Percentiles rank a stretch among this genome's conserved stretches.
Evolutionary conservation across 2,113 vertebrate species (phyloP).

Genomic region (Zapus hudsonius): DNA sequence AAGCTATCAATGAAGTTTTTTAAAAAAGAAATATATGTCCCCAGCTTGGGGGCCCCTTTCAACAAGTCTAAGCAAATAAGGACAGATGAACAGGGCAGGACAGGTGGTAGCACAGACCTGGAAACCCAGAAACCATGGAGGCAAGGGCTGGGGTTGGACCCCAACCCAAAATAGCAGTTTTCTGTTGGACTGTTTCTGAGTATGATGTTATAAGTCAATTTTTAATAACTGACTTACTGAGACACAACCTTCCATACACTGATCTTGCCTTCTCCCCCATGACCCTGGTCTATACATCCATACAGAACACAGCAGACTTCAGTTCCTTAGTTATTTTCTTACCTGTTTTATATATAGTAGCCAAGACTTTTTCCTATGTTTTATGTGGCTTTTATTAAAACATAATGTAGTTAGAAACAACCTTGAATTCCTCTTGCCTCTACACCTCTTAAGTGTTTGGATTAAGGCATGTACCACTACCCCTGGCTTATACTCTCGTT

Average conservation of each 20-base stretch:
- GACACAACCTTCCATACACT: not conserved
- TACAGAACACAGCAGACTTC: too few relatives aligned
- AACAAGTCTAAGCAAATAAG: not conserved
- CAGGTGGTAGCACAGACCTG: not conserved
- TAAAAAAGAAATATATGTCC: not conserved
- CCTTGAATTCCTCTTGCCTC: too few relatives aligned
- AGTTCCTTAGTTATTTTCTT: not conserved
- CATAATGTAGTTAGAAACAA: not conserved
- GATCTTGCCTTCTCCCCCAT: not conserved
- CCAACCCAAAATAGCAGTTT: not conserved
- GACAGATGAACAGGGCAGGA: not conserved
- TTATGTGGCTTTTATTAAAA: conserved; percentile 30
- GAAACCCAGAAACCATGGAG: not conserved
- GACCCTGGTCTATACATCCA: not conserved
- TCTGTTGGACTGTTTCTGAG: not conserved
- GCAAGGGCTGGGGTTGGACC: not conserved
- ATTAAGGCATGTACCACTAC: too few relatives aligned
- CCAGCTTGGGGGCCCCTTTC: not conserved
- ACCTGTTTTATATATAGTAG: not conserved
- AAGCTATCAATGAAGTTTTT: too few relatives aligned
- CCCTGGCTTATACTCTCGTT: too few relatives aligned
- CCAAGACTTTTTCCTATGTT: not conserved
- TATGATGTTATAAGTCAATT: not conserved
- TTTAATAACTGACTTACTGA: not conserved
- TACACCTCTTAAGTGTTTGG: too few relatives aligned